A percentile compares a stretch with the other conserved stretches of the same genome.
Conservation (phyloP, 2,797 vertebrate species). For the Protonibea diacanthus region DNA sequence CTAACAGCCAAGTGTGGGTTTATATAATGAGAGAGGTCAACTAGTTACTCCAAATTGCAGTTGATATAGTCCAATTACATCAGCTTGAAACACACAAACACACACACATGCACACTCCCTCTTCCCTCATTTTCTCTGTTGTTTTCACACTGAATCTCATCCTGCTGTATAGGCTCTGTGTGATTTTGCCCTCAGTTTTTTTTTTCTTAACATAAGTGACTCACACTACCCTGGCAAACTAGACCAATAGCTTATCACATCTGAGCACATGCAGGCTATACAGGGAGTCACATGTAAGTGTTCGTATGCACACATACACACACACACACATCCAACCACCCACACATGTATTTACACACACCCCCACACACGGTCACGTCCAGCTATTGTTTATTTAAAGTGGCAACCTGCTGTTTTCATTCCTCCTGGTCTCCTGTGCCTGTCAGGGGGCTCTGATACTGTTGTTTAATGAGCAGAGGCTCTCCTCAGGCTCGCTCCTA, state of each 20-base stretch:
- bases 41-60: slow-evolving; percentile 33
- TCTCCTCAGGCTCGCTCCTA: slow-evolving; percentile 43
- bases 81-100: neutral
- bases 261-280: slow-evolving; percentile 17
- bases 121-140: neutral
- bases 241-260: slow-evolving; percentile 34
- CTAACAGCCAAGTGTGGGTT: slow-evolving; percentile 4
- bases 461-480: slow-evolving; percentile 71
- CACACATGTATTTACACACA: slow-evolving; percentile 30
- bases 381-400: slow-evolving; percentile 67
- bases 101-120: neutral
- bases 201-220: slow-evolving; percentile 45
- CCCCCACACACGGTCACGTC: slow-evolving; percentile 24
- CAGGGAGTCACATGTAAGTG: slow-evolving; percentile 3
- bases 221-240: slow-evolving; percentile 36
- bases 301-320: neutral
- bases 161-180: slow-evolving; percentile 2
- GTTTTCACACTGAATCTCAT: slow-evolving; percentile 12
- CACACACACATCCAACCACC: neutral
- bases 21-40: slow-evolving; percentile 12
- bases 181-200: slow-evolving; percentile 17
- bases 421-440: slow-evolving; percentile 52
- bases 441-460: slow-evolving; percentile 60
- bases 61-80: slow-evolving; percentile 33
- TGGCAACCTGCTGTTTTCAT: slow-evolving; percentile 63